Evolutionary conservation across 1,140 invertebrate species (phyloP), one percentile per base, ranked within the genome.

Genomic region (Phortica variegata): DNA sequence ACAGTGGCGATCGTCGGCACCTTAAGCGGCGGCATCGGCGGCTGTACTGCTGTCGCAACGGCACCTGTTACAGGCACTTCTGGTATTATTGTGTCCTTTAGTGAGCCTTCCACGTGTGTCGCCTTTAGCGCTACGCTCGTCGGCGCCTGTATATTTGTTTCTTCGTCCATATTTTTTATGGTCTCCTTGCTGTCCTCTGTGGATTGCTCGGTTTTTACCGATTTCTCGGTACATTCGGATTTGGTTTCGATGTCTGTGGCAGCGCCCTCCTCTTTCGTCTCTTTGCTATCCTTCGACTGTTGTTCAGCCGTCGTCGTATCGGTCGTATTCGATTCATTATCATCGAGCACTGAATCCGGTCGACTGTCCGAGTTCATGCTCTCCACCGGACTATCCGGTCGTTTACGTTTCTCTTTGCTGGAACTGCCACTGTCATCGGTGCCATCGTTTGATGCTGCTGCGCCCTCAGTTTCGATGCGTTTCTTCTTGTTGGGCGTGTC

Each of bases 271-370:
- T 73, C 70, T 44, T 73, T 58, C 37, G 44, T 77, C 73, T 80
- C 73, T 54, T 79, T 63, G 76, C 82, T 81, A 62, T 80, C 73
- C 75, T 87, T 80, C 66, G 82, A 77, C 49, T 84, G 65, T 44
- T 69, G 65, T 33, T 65, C 61, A 19, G 48, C 53, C 13, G 65
- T 61, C 32, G 56, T 55, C 20, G 63, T 58, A 37, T 76, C 74
- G 7, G 61, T 76, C 5, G 72, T 76, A 70, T 76, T 81, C 6
- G 70, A 73, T 60, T 89, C 87, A 7, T 80, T 82, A 60, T 90
- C 88, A 71, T 91, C 88, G 75, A 88, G 85, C 19, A 87, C 83
- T 16, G 87, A 85, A 56, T 87, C 88, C 44, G 87, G 89, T 18
- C 74, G 54, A 48, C 73, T 76, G 63, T 91, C 89, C 37, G 88